Conservation (phyloP, 2,113 vertebrate genomes). For the Clupea harengus region DNA sequence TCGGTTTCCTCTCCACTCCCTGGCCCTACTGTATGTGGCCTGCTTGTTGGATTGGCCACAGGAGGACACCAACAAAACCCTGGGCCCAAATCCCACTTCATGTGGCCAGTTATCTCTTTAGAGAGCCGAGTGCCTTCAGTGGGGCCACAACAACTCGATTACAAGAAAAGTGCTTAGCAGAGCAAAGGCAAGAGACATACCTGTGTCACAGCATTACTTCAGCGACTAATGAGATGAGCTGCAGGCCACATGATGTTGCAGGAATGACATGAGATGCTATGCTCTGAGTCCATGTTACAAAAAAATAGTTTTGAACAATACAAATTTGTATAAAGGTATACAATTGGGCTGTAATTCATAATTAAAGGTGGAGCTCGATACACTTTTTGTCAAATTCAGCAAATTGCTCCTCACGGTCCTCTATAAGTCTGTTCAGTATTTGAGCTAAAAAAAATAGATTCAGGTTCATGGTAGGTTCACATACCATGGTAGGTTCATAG, state of each 20-base stretch:
- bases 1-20: slow-evolving; percentile 34
- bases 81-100: slow-evolving; percentile 37
- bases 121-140: slow-evolving; percentile 15
- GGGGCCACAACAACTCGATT: slow-evolving; percentile 45
- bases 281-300: too few relatives aligned
- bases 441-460: too few relatives aligned
- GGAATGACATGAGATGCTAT: not conserved
- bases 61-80: slow-evolving; percentile 33
- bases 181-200: not conserved
- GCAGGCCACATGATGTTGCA: not conserved
- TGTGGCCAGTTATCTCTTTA: slow-evolving; percentile 28
- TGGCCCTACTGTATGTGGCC: slow-evolving; percentile 37
- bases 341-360: too few relatives aligned
- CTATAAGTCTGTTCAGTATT: too few relatives aligned
- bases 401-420: too few relatives aligned
- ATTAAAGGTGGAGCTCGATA: too few relatives aligned
- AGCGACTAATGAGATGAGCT: not conserved
- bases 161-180: slow-evolving; percentile 13
- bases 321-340: too few relatives aligned
- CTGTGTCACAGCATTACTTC: not conserved
- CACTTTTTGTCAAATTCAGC: too few relatives aligned
- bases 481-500: too few relatives aligned
- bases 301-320: too few relatives aligned
- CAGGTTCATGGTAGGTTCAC: too few relatives aligned
- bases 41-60: slow-evolving; percentile 36